Evolutionary conservation across 2,113 vertebrate genomes (phyloP).

Genomic region (Silurus meridionalis): DNA sequence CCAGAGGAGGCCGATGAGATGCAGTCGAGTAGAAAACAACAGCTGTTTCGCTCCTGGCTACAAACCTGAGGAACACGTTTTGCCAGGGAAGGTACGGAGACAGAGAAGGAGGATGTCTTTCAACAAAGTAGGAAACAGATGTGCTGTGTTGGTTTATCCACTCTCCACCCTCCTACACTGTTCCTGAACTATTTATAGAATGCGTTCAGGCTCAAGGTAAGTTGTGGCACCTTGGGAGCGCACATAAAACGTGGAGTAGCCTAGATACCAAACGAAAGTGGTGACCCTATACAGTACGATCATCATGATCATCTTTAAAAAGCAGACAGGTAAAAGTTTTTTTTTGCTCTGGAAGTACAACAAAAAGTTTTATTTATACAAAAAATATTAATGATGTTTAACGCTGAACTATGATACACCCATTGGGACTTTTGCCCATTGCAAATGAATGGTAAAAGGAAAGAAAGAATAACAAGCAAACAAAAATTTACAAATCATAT

Average conservation of each 20-base stretch:
- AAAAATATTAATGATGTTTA: too few relatives aligned
- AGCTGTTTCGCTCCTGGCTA: slow-evolving; percentile 78
- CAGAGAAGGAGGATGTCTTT: slow-evolving; percentile 61
- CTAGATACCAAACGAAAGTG: neutral
- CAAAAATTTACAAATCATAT: too few relatives aligned
- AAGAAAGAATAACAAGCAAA: too few relatives aligned
- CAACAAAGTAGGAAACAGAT: slow-evolving; percentile 55
- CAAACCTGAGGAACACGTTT: slow-evolving; percentile 70
- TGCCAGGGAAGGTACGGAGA: slow-evolving; percentile 67
- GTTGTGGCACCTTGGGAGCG: neutral
- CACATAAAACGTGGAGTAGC: neutral
- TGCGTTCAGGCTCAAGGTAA: neutral
- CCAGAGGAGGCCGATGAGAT: slow-evolving; percentile 62
- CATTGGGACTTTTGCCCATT: too few relatives aligned
- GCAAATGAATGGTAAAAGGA: too few relatives aligned
- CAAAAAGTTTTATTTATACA: too few relatives aligned
- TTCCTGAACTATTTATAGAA: slow-evolving; percentile 31
- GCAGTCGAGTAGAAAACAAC: slow-evolving; percentile 76
- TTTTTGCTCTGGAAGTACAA: neutral
- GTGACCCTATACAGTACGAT: neutral
- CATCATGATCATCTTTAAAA: neutral
- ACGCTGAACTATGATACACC: too few relatives aligned
- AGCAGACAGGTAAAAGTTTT: neutral
- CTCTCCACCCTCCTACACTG: slow-evolving; percentile 44
- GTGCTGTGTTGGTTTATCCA: slow-evolving; percentile 46